Evolutionary conservation across 2,797 vertebrate genomes (phyloP), one percentile per base, ranked within the genome.

Genomic region (Nyctalus aviator): DNA sequence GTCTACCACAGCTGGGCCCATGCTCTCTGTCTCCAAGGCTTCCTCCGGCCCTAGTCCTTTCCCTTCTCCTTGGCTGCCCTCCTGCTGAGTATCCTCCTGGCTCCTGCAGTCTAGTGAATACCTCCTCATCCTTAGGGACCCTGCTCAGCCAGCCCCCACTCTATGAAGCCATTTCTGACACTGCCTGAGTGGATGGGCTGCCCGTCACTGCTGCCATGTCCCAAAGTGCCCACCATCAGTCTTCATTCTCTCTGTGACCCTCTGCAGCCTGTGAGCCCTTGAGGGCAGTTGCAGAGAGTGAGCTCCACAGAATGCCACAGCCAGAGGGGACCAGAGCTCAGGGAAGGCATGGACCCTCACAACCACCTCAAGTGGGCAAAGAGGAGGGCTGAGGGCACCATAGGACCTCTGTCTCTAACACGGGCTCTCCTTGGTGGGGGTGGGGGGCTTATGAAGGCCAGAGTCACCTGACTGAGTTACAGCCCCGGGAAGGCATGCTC

Each of bases 31-130:
- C 48, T 68, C 62, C 66, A 68, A 11, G 23, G 30, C 11, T 37
- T 32, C 57, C n/a, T 8, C 23, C 5, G 30, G 18, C 2, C 20
- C 21, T 79, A 0, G 0, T 0, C 32, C 41, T 12, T n/a, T 11
- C 4, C 30, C 27, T 11, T 25, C 12, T 13, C 27, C 55, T 48
- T 37, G 25, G 35, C n/a, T 48, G 81, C 41, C 37, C 12, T 69
- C 55, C 37, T 75, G n/a, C 27, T 64, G 84, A 84, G 62, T 18
- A 23, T 50, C 62, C 21, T 9, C 32, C 12, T 66, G 64, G n/a
- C 11, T 21, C 15, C 37, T 20, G 2, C 50, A 11, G 4, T 44
- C 30, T 66, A 37, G 37, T 71, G 69, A 73, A 8, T 2, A 21
- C 32, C 41, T 64, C 32, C 64, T 83, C 17, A 23, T 50, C 23